A percentile compares a stretch with the other conserved stretches of the same genome.
Evolutionary conservation across 2,113 vertebrate species (phyloP).

Genomic region (Turdus rufiventris): DNA sequence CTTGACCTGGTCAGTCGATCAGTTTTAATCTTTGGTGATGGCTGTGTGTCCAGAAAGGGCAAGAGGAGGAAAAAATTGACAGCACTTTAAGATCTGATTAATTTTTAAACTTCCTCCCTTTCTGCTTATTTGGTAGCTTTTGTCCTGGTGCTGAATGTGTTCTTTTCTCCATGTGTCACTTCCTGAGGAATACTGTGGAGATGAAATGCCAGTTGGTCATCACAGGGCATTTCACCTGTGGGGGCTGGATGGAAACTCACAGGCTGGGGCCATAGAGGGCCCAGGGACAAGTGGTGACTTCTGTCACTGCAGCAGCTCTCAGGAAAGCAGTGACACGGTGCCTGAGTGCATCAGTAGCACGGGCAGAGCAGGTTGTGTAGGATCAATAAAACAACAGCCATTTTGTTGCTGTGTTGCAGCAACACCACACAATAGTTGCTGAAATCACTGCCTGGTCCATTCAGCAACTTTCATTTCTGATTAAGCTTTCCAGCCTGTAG

Average conservation of each 20-base stretch:
- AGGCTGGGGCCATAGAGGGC: background rate
- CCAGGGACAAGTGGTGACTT: background rate
- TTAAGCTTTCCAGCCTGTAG: slow-evolving; percentile 9
- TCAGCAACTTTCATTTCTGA: background rate
- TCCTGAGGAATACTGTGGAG: background rate
- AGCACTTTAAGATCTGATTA: slow-evolving; percentile 24
- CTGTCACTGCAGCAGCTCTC: background rate
- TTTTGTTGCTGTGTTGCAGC: background rate
- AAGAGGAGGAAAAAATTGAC: background rate
- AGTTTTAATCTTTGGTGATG: slow-evolving; percentile 2
- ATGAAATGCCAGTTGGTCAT: background rate
- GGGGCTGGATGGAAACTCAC: background rate
- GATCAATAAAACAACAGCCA: background rate
- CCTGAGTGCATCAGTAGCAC: background rate
- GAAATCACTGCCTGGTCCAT: background rate
- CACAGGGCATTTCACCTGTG: background rate
- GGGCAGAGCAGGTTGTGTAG: background rate
- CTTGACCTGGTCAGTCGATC: background rate
- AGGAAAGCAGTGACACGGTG: background rate
- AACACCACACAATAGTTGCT: background rate
- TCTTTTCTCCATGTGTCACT: background rate
- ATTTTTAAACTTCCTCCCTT: slow-evolving; percentile 60
- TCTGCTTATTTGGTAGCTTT: slow-evolving; percentile 39
- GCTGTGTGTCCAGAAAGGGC: background rate
- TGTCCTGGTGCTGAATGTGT: background rate